A percentile compares a stretch with the other conserved stretches of the same genome.
phyloP scores from a whole-genome alignment of 1,140 invertebrate genomes.

The Phthorimaea operculella region DNA sequence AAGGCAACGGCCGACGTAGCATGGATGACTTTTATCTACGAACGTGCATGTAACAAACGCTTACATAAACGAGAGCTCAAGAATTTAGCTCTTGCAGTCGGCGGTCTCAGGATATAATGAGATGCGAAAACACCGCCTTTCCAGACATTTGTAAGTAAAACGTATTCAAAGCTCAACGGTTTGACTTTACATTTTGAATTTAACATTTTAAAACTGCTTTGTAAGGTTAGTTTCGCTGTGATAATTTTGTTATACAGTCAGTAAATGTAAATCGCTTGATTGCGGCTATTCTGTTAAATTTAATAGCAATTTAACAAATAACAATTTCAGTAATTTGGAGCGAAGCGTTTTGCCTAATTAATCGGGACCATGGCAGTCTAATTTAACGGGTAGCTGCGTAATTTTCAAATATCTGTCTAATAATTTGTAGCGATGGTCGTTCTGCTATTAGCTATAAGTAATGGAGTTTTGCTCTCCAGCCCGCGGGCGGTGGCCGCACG shows the following conservation, averaged over 20 bases:
- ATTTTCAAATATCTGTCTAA: constrained; percentile 1
- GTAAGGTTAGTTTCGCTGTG: background rate
- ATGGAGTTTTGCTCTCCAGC: background rate
- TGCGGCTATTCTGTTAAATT: constrained; percentile 26
- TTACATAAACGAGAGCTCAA: constrained; percentile 33
- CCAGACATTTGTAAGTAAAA: constrained; percentile 27
- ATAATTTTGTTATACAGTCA: background rate
- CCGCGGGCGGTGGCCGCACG: background rate
- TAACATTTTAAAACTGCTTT: constrained; percentile 9
- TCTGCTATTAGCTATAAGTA: background rate
- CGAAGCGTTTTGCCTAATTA: constrained; percentile 20
- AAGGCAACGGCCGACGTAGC: constrained; percentile 27
- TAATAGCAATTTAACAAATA: constrained; percentile 33
- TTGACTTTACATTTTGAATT: constrained; percentile 9
- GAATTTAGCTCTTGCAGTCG: constrained; percentile 19
- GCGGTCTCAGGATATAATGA: constrained; percentile 28
- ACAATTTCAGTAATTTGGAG: constrained; percentile 33
- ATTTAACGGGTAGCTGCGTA: constrained; percentile 1
- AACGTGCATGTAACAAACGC: constrained; percentile 37
- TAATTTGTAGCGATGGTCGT: background rate
- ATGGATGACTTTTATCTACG: constrained; percentile 33
- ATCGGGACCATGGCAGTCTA: constrained; percentile 7
- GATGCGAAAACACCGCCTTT: constrained; percentile 23
- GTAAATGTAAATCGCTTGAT: constrained; percentile 12
- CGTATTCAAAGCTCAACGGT: constrained; percentile 18